Conservation (phyloP, 2,113 vertebrate species). For the Motacilla tschutschensis region DNA sequence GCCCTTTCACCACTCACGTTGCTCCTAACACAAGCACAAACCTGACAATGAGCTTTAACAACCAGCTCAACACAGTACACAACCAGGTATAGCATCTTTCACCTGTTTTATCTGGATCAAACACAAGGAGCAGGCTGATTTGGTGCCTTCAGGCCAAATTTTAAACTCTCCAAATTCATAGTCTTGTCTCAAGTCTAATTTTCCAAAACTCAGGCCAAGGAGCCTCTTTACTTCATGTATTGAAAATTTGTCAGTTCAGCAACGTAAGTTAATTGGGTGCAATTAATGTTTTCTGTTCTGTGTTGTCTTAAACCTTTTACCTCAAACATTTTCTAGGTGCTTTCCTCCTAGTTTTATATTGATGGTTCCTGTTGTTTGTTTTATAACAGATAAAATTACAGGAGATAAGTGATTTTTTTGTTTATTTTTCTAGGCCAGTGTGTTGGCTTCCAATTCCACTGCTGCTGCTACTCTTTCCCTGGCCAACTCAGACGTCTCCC, state of each 20-base stretch:
- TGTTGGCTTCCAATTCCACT: conserved; percentile 82
- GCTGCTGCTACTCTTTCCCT: conserved; percentile 91
- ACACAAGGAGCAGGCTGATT: neutral
- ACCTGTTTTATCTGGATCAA: neutral
- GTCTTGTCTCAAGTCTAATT: neutral
- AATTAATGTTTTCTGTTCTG: neutral
- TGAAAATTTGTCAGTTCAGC: neutral
- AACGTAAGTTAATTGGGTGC: neutral
- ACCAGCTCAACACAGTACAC: conserved; percentile 91
- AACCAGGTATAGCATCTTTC: conserved; percentile 81
- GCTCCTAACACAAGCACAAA: conserved; percentile 92
- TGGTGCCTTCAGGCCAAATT: neutral
- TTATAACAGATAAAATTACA: neutral
- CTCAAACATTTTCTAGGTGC: neutral
- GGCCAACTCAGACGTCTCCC: conserved; percentile 88
- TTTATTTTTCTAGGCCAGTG: conserved; percentile 67
- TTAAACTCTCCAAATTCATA: neutral
- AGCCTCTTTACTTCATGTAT: neutral
- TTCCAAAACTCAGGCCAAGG: neutral
- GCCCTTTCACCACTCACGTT: conserved; percentile 85
- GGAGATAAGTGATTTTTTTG: neutral
- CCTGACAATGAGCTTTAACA: conserved; percentile 96
- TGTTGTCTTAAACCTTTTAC: neutral
- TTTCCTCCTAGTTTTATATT: neutral
- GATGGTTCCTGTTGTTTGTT: neutral